Conservation (phyloP, 2,888 invertebrate species). For the Blastobasis lacticolella region DNA sequence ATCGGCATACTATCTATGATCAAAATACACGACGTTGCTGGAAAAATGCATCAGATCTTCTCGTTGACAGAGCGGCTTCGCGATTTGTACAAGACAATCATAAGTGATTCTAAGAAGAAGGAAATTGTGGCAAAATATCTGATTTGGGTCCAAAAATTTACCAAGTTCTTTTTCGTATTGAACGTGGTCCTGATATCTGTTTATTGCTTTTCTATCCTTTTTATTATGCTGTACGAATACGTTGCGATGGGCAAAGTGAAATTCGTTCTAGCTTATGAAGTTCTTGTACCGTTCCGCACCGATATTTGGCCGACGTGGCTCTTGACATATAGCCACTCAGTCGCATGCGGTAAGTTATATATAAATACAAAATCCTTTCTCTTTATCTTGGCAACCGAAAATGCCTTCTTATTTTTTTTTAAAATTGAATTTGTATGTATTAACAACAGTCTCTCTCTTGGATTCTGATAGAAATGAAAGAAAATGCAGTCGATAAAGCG, state of each 20-base stretch:
- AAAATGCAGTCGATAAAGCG: no score
- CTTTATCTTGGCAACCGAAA: no score
- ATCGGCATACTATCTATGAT: conserved; percentile 34
- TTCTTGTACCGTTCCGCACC: conserved; percentile 44
- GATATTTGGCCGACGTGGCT: conserved; percentile 41
- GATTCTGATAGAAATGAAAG: no score
- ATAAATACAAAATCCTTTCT: no score
- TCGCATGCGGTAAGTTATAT: conserved; percentile 40
- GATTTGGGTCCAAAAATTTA: conserved; percentile 30
- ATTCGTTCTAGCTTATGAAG: conserved; percentile 40
- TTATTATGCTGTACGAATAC: conserved; percentile 39
- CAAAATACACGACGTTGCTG: conserved; percentile 26
- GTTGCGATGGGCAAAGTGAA: conserved; percentile 22
- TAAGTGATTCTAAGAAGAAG: conserved; percentile 25
- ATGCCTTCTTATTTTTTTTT: no score
- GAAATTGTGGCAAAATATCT: conserved; percentile 30
- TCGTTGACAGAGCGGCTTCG: conserved; percentile 28
- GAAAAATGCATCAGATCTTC: conserved; percentile 23
- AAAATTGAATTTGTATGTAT: no score
- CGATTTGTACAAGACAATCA: conserved; percentile 27
- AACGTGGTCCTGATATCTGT: conserved; percentile 44
- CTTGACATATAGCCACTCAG: conserved; percentile 36
- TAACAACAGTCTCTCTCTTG: no score
- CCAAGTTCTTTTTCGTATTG: conserved; percentile 45
- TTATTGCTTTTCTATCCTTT: conserved; percentile 45